phyloP scores from a whole-genome alignment of 2,888 invertebrate genomes.

The Ethmia dodecea region DNA sequence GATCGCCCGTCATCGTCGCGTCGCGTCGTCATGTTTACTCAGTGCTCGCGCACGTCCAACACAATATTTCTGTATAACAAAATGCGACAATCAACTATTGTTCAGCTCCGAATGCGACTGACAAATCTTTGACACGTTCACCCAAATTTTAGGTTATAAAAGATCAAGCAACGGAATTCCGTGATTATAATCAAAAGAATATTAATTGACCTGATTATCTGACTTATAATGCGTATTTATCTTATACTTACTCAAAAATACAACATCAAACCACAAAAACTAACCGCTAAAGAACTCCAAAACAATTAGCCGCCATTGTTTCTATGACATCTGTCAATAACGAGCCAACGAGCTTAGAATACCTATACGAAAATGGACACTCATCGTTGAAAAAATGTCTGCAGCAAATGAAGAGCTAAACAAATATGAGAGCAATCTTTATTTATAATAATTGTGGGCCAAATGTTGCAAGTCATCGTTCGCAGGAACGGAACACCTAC shows the following conservation, averaged over 20 bases:
- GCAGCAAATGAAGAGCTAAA: slow-evolving; percentile 71
- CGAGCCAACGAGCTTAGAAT: slow-evolving; percentile 21
- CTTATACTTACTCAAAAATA: neutral
- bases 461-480: slow-evolving; percentile 61
- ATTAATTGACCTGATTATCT: slow-evolving; percentile 7
- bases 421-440: slow-evolving; percentile 65
- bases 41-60: slow-evolving; percentile 36
- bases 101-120: slow-evolving; percentile 25
- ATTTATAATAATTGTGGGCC: slow-evolving; percentile 67
- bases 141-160: too few species aligned
- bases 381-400: slow-evolving; percentile 48
- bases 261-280: neutral
- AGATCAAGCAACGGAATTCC: too few species aligned
- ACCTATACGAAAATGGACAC: slow-evolving; percentile 18
- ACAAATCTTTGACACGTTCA: slow-evolving; percentile 39
- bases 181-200: too few species aligned
- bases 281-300: slow-evolving; percentile 2
- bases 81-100: slow-evolving; percentile 44
- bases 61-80: slow-evolving; percentile 29
- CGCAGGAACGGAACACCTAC: slow-evolving; percentile 71
- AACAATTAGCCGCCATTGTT: slow-evolving; percentile 23
- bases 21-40: slow-evolving; percentile 59
- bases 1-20: slow-evolving; percentile 54
- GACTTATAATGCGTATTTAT: too few species aligned
- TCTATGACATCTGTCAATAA: slow-evolving; percentile 24